Conservation (phyloP, 2,113 vertebrate genomes). For the Lagopus leucura region DNA sequence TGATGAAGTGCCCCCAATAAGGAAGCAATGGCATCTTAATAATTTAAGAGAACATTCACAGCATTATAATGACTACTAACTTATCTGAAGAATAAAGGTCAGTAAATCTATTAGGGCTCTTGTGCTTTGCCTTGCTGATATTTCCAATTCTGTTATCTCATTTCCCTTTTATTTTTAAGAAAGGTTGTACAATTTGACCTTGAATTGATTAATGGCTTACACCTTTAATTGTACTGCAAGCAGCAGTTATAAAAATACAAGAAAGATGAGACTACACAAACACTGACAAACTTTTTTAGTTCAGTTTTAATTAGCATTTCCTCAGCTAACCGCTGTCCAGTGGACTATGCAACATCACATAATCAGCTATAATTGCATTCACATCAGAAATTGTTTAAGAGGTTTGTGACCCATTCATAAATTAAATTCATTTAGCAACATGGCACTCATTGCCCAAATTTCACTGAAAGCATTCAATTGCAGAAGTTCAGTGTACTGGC, state of each 20-base stretch:
- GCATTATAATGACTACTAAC: neutral
- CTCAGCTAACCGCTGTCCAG: neutral
- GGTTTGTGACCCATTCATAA: neutral
- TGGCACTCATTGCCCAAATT: neutral
- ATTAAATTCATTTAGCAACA: neutral
- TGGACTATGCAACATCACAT: neutral
- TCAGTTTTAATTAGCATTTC: neutral
- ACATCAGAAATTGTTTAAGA: neutral
- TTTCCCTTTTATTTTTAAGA: slow-evolving; percentile 2
- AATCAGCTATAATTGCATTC: neutral
- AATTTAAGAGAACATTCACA: slow-evolving; percentile 43
- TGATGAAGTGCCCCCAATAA: slow-evolving; percentile 36
- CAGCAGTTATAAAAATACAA: neutral
- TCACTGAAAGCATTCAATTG: neutral
- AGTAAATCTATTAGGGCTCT: slow-evolving; percentile 24
- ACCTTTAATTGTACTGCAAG: neutral
- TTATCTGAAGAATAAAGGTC: slow-evolving; percentile 35
- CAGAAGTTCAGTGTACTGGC: neutral
- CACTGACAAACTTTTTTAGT: neutral
- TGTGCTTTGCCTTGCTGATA: slow-evolving; percentile 42
- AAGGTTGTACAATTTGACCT: neutral
- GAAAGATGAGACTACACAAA: neutral
- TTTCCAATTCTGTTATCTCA: slow-evolving; percentile 24
- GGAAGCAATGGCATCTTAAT: slow-evolving; percentile 37
- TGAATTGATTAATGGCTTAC: neutral